Conservation (phyloP, 1,140 invertebrate species). For the Drosophila ercepeae region DNA sequence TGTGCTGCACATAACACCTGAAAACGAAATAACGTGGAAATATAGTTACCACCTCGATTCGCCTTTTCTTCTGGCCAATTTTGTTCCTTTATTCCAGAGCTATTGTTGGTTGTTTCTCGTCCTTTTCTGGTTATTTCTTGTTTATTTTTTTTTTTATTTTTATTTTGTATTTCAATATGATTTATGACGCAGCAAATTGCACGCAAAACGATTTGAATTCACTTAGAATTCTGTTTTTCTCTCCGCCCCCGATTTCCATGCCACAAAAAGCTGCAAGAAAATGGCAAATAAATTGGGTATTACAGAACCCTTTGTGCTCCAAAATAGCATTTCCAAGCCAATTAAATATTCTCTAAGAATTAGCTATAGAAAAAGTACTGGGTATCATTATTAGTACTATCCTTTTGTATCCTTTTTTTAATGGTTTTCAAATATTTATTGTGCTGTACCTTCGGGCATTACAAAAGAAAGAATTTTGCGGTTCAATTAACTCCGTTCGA, state of each 20-base stretch:
- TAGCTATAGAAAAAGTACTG: too few relatives aligned
- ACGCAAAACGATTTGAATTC: constrained; percentile 63
- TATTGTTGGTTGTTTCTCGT: too few relatives aligned
- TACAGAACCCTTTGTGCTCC: background rate
- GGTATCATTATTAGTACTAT: too few relatives aligned
- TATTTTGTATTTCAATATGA: constrained; percentile 72
- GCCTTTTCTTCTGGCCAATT: constrained; percentile 25
- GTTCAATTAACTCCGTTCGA: constrained; percentile 64
- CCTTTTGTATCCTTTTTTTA: too few relatives aligned
- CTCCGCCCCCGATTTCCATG: constrained; percentile 9
- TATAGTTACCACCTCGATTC: constrained; percentile 47
- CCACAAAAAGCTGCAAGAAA: constrained; percentile 14
- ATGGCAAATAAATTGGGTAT: background rate
- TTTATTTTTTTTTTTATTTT: too few relatives aligned
- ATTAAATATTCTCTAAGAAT: constrained; percentile 5
- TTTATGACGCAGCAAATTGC: constrained; percentile 76
- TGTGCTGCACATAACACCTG: constrained; percentile 60
- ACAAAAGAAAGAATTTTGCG: constrained; percentile 40
- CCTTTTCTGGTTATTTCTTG: too few relatives aligned
- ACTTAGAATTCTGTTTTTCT: constrained; percentile 24
- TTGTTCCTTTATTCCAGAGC: constrained; percentile 22
- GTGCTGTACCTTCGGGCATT: constrained; percentile 8
- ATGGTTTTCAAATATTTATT: background rate
- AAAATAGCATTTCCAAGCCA: background rate
- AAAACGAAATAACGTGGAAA: constrained; percentile 52